Evolutionary conservation across 2,797 vertebrate genomes (phyloP), one percentile per base, ranked within the genome.

Genomic region (Alcedo quadribrachys): DNA sequence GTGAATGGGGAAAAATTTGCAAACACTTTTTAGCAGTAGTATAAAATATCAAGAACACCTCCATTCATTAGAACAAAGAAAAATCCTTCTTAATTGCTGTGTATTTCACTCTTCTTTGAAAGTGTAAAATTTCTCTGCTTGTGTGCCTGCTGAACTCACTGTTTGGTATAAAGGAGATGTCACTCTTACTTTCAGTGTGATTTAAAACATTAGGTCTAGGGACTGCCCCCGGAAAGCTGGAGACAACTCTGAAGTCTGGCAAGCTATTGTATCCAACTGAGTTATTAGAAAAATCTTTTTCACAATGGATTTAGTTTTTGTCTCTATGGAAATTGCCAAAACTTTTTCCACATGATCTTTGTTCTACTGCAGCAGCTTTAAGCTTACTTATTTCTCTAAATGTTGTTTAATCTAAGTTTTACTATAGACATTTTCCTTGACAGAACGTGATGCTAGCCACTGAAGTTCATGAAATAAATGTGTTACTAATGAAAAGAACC

Each of bases 221-320:
- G 30, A 68, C 40, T 48, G 73, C 42, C 73, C 53, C 81, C 60
- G 45, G 62, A 91, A 95, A 65, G 66, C 80, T 61, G 55, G 42
- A 62, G 40, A 57, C 54, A 79, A 63, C 77, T 83, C 66, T 92
- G 90, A 93, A 86, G 90, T 50, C 81, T 96, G 92, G 94, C 92
- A 96, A 78, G 58, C 66, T 79, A 42, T n/a, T 87, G 67, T 30
- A 89, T 78, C 91, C 95, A 89, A 33, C 81, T 45, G 87, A 94
- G 94, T 87, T 95, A 92, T 73, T 74, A 89, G 65, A 86, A 96
- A 94, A 94, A 94, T 66, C 66, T 85, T 95, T 89, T 81, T 78
- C 81, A 88, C 50, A 92, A 73, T 79, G 89, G 74, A 86, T 93
- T 96, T 91, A 70, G 55, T 9, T 63, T 96, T 91, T 92, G 75